phyloP scores from a whole-genome alignment of 2,888 invertebrate genomes.

The Agrotis clavis region DNA sequence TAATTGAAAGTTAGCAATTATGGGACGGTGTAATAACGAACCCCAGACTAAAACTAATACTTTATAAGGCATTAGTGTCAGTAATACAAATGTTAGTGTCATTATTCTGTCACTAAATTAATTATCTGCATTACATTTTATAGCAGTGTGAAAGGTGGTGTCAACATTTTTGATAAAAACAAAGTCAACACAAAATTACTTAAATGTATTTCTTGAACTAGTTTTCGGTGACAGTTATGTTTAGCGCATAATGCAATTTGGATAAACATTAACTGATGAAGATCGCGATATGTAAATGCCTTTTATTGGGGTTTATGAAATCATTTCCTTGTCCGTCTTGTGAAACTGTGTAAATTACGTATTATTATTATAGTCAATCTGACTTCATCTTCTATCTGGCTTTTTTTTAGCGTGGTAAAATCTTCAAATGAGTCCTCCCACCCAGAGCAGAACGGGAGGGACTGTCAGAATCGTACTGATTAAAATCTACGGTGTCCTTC shows the following conservation, averaged over 20 bases:
- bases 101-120: slow-evolving; percentile 18
- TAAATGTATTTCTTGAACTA: slow-evolving; percentile 14
- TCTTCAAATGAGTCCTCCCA: no score
- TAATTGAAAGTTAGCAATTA: slow-evolving; percentile 20
- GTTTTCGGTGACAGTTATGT: slow-evolving; percentile 27
- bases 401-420: no score
- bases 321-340: slow-evolving; percentile 35
- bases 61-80: slow-evolving; percentile 7
- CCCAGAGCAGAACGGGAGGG: no score
- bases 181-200: slow-evolving; percentile 13
- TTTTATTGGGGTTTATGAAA: slow-evolving; percentile 7
- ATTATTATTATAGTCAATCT: no score
- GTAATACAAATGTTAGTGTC: slow-evolving; percentile 5
- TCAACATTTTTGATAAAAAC: slow-evolving; percentile 24
- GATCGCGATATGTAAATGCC: slow-evolving; percentile 23
- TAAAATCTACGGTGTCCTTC: no score
- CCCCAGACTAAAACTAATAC: slow-evolving; percentile 4
- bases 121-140: slow-evolving; percentile 15
- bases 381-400: no score
- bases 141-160: slow-evolving; percentile 39
- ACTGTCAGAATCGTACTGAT: no score
- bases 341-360: slow-evolving; percentile 12
- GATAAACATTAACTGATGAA: slow-evolving; percentile 7
- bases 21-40: background rate
- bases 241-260: slow-evolving; percentile 33